These are phyloP conservation scores for Corythoichthys intestinalis DNA, from an alignment of 2,113 vertebrate genomes.

Conservation along the genomic window DNA sequence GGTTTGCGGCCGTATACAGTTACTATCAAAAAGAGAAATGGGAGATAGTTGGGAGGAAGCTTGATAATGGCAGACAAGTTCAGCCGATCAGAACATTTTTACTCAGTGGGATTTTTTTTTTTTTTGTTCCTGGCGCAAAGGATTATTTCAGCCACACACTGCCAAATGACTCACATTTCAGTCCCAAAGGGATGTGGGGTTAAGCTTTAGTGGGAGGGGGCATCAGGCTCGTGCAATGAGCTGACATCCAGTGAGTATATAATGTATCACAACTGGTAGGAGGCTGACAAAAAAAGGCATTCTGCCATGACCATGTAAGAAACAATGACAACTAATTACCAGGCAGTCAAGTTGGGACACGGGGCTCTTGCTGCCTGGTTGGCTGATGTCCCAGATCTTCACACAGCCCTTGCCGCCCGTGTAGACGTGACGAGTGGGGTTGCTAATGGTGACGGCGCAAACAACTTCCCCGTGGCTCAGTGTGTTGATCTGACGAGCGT, in stretches of 20 bases:
- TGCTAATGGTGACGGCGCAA: conserved; percentile 96
- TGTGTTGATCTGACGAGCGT: conserved; percentile 95
- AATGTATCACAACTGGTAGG: conserved; percentile 7
- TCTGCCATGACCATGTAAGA: neutral
- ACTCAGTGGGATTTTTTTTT: conserved; percentile 49
- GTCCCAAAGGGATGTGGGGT: conserved; percentile 23
- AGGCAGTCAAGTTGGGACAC: conserved; percentile 95
- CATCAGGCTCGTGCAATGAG: conserved; percentile 1
- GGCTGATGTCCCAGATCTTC: conserved; percentile 99
- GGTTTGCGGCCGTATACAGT: conserved; percentile 35
- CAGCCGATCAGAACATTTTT: conserved; percentile 63
- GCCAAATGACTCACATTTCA: conserved; percentile 53
- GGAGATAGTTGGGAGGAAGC: conserved; percentile 50
- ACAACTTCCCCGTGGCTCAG: conserved; percentile 94
- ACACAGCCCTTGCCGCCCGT: conserved; percentile 94
- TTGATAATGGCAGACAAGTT: conserved; percentile 57
- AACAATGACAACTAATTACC: conserved; percentile 65
- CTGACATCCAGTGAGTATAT: neutral
- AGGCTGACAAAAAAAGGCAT: conserved; percentile 5
- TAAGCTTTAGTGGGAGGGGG: conserved; percentile 32
- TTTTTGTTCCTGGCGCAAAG: conserved; percentile 7
- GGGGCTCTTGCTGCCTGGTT: conserved; percentile 94
- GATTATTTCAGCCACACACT: conserved; percentile 53
- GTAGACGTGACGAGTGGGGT: conserved; percentile 93
- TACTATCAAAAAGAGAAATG: conserved; percentile 52